phyloP scores from a whole-genome alignment of 2,113 vertebrate species.

The Otis tarda region DNA sequence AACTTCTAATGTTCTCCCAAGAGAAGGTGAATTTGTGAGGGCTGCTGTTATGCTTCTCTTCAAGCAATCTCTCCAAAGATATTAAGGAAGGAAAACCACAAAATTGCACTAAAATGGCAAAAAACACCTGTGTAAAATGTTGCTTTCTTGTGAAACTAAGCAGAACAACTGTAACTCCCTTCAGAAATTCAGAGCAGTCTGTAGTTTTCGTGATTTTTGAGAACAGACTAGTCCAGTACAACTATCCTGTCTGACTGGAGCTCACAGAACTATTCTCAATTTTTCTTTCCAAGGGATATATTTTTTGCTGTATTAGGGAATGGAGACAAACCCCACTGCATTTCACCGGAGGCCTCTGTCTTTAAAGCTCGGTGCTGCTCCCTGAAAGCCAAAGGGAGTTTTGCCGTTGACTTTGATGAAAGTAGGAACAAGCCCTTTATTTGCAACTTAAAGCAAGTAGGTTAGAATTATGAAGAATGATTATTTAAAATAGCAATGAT shows the following conservation, averaged over 20 bases:
- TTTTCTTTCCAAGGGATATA: slow-evolving; percentile 1
- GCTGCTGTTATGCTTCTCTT: neutral
- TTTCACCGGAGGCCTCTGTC: neutral
- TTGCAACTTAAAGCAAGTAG: slow-evolving; percentile 67
- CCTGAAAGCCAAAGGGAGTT: slow-evolving; percentile 16
- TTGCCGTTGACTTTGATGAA: slow-evolving; percentile 17
- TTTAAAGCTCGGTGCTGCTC: slow-evolving; percentile 11
- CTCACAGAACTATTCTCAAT: neutral
- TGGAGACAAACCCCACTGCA: neutral
- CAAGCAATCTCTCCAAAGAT: neutral
- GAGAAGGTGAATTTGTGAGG: neutral
- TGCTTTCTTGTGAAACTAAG: slow-evolving; percentile 12
- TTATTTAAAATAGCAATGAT: slow-evolving; percentile 77
- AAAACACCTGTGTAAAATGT: neutral
- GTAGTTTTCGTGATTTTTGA: neutral
- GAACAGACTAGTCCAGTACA: neutral
- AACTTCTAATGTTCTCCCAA: neutral
- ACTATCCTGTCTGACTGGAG: neutral
- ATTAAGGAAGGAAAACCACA: neutral
- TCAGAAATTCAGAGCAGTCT: neutral
- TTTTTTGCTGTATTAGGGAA: neutral
- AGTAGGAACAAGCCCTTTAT: slow-evolving; percentile 63
- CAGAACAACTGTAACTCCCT: neutral
- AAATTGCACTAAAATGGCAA: neutral
- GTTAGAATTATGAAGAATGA: slow-evolving; percentile 71